Evolutionary conservation across 2,113 vertebrate species (phyloP).

Genomic region (Pimephales promelas): DNA sequence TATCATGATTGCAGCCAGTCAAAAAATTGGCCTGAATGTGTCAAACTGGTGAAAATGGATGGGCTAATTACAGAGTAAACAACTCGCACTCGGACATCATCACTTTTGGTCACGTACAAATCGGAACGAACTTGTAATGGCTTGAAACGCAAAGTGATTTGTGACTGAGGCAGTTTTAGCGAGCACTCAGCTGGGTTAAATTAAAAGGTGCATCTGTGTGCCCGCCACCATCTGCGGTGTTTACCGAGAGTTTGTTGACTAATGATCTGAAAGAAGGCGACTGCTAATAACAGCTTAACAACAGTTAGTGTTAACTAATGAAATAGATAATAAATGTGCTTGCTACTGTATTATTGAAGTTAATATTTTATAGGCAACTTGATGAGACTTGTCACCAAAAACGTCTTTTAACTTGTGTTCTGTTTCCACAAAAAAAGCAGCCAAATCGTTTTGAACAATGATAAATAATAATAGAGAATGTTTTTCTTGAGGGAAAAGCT

Average conservation of each 20-base stretch:
- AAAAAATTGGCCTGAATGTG: not conserved
- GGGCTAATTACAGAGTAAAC: constrained; percentile 21
- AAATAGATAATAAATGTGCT: not conserved
- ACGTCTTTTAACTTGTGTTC: no score
- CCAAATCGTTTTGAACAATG: not conserved
- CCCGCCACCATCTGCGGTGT: constrained; percentile 1
- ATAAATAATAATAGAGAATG: not conserved
- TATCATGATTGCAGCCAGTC: not conserved
- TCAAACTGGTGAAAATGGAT: constrained; percentile 4
- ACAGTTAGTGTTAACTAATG: not conserved
- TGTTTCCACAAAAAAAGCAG: not conserved
- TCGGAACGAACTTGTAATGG: constrained; percentile 13
- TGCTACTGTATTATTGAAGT: not conserved
- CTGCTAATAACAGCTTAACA: not conserved
- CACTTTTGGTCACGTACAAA: not conserved
- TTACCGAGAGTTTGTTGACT: constrained; percentile 7
- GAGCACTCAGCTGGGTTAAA: constrained; percentile 19
- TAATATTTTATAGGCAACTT: not conserved
- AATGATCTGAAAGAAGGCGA: constrained; percentile 13
- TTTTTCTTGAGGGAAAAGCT: not conserved
- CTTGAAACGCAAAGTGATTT: not conserved
- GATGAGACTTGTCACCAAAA: not conserved
- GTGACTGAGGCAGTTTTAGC: constrained; percentile 15
- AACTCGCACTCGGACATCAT: constrained; percentile 6
- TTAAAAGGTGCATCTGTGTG: constrained; percentile 20